Base-by-base conservation (phyloP, 2,888 invertebrate species). In the Pardosa pseudoannulata region DNA sequence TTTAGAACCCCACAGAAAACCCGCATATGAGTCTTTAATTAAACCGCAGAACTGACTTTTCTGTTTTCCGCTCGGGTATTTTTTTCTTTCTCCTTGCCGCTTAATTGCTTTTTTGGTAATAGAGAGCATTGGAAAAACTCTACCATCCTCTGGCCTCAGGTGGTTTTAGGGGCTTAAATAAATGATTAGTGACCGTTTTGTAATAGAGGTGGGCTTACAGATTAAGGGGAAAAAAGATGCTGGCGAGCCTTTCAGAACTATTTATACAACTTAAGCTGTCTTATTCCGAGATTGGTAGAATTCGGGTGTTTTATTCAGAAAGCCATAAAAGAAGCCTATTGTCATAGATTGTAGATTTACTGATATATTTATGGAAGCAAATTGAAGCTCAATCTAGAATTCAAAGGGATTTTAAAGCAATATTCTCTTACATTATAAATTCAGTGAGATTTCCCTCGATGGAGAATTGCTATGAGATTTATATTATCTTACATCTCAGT, bases 31-130 rank as follows among this genome's bases (percentile, higher is more conserved):
- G 23, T 19, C 16, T 56, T 16, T 56, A 56, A 56, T 56, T 56
- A 56, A 56, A 56, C 56, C 56, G 23, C 56, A 23, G 23, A 23
- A 23, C 23, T 23, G 56, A 56, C 16, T 56, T 56, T 56, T 56
- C 16, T 56, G 2, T 56, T 6, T 56, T 56, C 23, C 16, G 46
- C 23, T 56, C 36, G 9, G n/a, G 9, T 46, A 5, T 16, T 16
- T 16, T 16, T 46, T 13, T 46, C 16, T 56, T 56, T 56, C 23
- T 56, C 23, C 2, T 19, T 19, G 56, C n/a, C 5, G 2, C 23
- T 56, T 56, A 56, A 56, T 56, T 56, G 56, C 56, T 56, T 56
- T 56, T 56, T 56, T 6, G 56, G 56, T 56, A 23, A 36, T 36
- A 5, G 36, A 36, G 36, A 36, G 36, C 5, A 36, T 36, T 36